Evolutionary conservation across 2,888 invertebrate genomes (phyloP).

Genomic region (Synergus umbraculus): DNA sequence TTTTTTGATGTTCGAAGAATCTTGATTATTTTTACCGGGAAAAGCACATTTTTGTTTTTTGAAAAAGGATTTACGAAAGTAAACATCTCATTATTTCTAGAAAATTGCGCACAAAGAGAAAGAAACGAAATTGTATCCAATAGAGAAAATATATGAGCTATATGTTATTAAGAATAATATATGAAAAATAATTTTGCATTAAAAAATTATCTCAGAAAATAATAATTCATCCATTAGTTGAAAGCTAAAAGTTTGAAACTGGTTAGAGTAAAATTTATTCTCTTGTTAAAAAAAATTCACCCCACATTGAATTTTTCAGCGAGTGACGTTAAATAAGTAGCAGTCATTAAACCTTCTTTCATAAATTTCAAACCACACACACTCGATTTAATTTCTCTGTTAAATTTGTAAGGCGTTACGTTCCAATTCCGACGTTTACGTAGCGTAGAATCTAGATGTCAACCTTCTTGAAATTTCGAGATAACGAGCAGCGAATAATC

Average conservation of each 20-base stretch:
- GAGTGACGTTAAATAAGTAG: neutral
- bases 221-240: neutral
- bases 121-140: neutral
- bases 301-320: neutral
- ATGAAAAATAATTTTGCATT: too few relatives aligned
- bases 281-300: neutral
- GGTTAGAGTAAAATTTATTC: neutral
- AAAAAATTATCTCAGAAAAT: neutral
- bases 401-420: conserved; percentile 21
- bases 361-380: neutral
- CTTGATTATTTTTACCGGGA: neutral
- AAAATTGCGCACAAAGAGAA: neutral
- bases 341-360: neutral
- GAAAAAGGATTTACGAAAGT: neutral
- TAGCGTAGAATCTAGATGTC: neutral
- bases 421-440: conserved; percentile 23
- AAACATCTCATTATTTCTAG: neutral
- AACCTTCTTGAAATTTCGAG: conserved; percentile 13
- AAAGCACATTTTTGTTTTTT: neutral
- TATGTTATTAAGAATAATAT: neutral
- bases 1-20: neutral
- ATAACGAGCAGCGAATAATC: neutral
- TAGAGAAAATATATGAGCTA: neutral
- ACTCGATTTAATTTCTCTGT: neutral
- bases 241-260: neutral